Conservation (phyloP, 2,888 invertebrate genomes). For the Smittia aterrima region DNA sequence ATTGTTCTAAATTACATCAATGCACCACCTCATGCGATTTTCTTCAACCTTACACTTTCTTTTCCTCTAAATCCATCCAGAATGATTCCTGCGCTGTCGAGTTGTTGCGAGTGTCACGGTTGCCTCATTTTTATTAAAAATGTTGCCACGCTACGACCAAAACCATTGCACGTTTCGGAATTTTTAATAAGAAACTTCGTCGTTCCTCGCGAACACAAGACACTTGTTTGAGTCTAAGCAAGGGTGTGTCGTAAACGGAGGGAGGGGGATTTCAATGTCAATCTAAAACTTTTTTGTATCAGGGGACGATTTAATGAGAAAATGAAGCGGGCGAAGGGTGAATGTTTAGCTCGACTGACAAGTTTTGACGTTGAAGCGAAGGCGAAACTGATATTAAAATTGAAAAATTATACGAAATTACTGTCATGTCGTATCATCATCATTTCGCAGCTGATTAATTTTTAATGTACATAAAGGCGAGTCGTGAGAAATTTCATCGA, state of each 20-base stretch:
- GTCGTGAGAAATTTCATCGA: not conserved
- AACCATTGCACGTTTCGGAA: not conserved
- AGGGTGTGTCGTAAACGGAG: not conserved
- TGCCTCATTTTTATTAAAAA: not conserved
- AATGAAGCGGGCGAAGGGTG: not conserved
- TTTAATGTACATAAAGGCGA: not conserved
- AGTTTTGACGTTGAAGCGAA: not conserved
- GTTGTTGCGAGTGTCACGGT: no score
- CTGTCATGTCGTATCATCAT: slow-evolving; percentile 5
- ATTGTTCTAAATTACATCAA: not conserved
- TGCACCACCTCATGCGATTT: no score
- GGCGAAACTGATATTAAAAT: not conserved
- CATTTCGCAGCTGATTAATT: slow-evolving; percentile 13
- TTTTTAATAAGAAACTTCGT: not conserved
- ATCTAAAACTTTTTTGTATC: not conserved
- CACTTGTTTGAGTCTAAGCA: not conserved
- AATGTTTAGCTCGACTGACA: not conserved
- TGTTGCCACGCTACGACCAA: not conserved
- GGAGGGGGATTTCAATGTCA: not conserved
- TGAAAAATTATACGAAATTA: slow-evolving; percentile 1
- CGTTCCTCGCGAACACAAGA: not conserved
- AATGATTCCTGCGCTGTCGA: no score
- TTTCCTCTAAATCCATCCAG: no score
- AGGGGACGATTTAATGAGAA: slow-evolving; percentile 16
- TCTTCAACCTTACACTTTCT: no score